phyloP scores from a whole-genome alignment of 1,140 invertebrate genomes.

The Caenorhabditis inopinata region DNA sequence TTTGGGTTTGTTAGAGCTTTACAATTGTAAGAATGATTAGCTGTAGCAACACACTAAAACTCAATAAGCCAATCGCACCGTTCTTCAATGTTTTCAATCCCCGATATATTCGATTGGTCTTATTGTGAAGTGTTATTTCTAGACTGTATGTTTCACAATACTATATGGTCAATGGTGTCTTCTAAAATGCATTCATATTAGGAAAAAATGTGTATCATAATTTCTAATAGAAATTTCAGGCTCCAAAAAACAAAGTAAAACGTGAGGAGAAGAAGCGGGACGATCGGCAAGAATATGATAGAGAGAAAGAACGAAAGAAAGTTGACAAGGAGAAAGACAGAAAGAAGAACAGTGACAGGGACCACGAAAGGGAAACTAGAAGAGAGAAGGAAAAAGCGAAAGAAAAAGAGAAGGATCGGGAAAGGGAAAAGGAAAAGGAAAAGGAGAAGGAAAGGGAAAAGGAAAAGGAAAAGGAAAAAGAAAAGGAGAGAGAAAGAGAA shows the following conservation, averaged over 20 bases:
- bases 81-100: too few relatives aligned
- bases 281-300: neutral
- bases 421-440: neutral
- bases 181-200: too few relatives aligned
- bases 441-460: neutral
- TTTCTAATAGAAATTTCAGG: constrained; percentile 4
- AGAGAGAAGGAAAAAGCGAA: neutral
- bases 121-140: too few relatives aligned
- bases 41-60: too few relatives aligned
- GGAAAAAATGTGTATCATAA: neutral
- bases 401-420: neutral
- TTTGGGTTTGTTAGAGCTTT: too few relatives aligned
- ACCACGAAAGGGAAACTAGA: neutral
- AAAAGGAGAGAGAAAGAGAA: neutral
- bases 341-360: too few relatives aligned
- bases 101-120: too few relatives aligned
- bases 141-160: too few relatives aligned
- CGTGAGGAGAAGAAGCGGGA: constrained; percentile 11
- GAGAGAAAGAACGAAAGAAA: constrained; percentile 21
- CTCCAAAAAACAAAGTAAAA: constrained; percentile 15
- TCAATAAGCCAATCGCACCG: too few relatives aligned
- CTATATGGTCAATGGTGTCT: too few relatives aligned
- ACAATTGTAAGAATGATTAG: too few relatives aligned
- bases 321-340: neutral
- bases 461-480: neutral